Evolutionary conservation across 2,888 invertebrate genomes (phyloP), one percentile per base, ranked within the genome.

Genomic region (Cabera pusaria): DNA sequence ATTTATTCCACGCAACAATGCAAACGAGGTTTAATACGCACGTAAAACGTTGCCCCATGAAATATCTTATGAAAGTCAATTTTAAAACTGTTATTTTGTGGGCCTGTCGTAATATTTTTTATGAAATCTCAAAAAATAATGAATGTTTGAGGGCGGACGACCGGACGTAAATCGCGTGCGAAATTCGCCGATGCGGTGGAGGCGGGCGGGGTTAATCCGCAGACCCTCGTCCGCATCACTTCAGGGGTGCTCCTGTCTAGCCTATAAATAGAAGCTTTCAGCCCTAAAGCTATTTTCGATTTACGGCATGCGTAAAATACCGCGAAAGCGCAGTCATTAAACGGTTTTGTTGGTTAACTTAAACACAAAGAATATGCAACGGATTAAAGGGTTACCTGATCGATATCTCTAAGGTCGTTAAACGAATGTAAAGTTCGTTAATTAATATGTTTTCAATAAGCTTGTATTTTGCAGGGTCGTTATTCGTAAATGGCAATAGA

Each of bases 241-340:
- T 53, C 49, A 44, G 59, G 48, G 54, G 51, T 31, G 44, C 48
- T 47, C 41, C 43, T 52, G 54, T 57, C 52, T 56, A 50, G 27
- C 52, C 59, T 68, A 68, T 67, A 70, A 71, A 73, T 70, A 74
- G 66, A 71, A 56, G 58, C 63, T 66, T 68, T 70, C 61, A 66
- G 61, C 66, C 62, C 52, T 40, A 49, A 56, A 57, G 56, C 58
- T 68, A 64, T 63, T 67, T 60, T 50, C 52, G 59, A 66, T 70
- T 64, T 66, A 64, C 53, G 59, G 45, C 34, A 36, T 48, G 50
- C 54, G 52, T 55, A 59, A 56, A 55, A 43, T 40, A 56, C 46
- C 51, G 25, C 23, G 44, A 32, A 46, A 52, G 32, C 41, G 46
- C 49, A 50, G 43, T 45, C 41, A 43, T 52, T 44, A 55, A 52